These are phyloP conservation scores for Trichechus manatus DNA, from an alignment of 2,113 vertebrate species.

Conservation along the genomic window DNA sequence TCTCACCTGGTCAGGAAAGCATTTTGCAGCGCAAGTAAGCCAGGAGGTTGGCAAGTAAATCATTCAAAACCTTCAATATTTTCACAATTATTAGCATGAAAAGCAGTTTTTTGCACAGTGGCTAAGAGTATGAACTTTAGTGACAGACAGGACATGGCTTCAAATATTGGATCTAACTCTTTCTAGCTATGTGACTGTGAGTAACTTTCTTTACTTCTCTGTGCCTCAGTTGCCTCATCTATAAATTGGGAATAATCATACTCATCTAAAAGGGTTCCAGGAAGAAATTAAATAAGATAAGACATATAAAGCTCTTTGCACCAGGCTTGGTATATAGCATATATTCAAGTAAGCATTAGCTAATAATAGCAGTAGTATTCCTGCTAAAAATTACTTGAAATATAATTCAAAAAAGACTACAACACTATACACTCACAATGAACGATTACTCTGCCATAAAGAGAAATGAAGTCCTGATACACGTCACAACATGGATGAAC, in stretches of 20 bases:
- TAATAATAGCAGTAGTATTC: not conserved
- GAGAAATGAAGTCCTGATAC: not conserved
- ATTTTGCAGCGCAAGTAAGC: not conserved
- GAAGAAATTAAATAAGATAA: not conserved
- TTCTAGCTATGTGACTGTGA: not conserved
- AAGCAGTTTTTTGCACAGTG: not conserved
- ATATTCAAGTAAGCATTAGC: not conserved
- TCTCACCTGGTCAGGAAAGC: not conserved
- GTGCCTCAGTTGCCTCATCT: not conserved
- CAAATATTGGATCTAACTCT: not conserved
- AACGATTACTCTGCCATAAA: not conserved
- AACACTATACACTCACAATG: no score
- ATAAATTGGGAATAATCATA: not conserved
- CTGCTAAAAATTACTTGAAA: conserved; percentile 10
- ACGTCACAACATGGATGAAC: not conserved
- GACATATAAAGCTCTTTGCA: not conserved
- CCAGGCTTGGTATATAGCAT: not conserved
- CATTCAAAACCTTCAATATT: not conserved
- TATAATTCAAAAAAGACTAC: not conserved
- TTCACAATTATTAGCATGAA: not conserved
- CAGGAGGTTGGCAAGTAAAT: not conserved
- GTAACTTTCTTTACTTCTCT: conserved; percentile 4
- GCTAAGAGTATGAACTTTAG: not conserved
- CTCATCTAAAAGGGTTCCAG: not conserved
- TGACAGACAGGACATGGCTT: not conserved